Conservation (phyloP, 1,140 invertebrate genomes). For the Drosophila kanapiae region DNA sequence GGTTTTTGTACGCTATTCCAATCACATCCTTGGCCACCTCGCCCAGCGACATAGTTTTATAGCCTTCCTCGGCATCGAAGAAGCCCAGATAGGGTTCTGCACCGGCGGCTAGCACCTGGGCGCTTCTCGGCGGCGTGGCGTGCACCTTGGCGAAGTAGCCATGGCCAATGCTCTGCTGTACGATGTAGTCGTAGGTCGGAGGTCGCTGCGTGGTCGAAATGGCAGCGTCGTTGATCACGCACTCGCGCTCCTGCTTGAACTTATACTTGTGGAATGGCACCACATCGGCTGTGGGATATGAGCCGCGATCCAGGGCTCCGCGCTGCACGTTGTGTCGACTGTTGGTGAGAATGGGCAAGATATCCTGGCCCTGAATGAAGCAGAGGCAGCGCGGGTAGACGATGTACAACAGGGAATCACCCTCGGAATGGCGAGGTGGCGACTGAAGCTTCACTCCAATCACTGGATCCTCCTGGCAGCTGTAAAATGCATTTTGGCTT, state of each 20-base stretch:
- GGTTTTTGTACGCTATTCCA: constrained; percentile 89
- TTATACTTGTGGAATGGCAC: constrained; percentile 93
- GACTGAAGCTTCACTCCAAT: constrained; percentile 93
- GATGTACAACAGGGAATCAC: constrained; percentile 90
- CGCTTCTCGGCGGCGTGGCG: constrained; percentile 91
- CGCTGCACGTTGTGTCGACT: constrained; percentile 74
- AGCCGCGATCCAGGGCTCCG: constrained; percentile 40
- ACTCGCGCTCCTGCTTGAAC: constrained; percentile 90
- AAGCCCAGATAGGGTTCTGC: constrained; percentile 94
- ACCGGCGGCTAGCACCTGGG: constrained; percentile 92
- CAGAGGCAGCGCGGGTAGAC: constrained; percentile 92
- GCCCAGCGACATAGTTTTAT: constrained; percentile 90
- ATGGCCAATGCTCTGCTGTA: constrained; percentile 86
- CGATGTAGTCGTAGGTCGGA: constrained; percentile 94
- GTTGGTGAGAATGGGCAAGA: constrained; percentile 87
- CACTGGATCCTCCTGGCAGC: constrained; percentile 93
- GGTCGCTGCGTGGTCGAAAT: constrained; percentile 91
- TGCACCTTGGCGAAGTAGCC: constrained; percentile 87
- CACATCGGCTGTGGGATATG: constrained; percentile 62
- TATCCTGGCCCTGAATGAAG: constrained; percentile 92
- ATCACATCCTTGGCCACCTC: constrained; percentile 95
- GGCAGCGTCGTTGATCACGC: constrained; percentile 90
- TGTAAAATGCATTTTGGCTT: not conserved
- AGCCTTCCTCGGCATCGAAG: constrained; percentile 95
- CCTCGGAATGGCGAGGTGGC: constrained; percentile 89